Evolutionary conservation across 2,888 invertebrate species (phyloP).

Genomic region (Nymphalis urticae): DNA sequence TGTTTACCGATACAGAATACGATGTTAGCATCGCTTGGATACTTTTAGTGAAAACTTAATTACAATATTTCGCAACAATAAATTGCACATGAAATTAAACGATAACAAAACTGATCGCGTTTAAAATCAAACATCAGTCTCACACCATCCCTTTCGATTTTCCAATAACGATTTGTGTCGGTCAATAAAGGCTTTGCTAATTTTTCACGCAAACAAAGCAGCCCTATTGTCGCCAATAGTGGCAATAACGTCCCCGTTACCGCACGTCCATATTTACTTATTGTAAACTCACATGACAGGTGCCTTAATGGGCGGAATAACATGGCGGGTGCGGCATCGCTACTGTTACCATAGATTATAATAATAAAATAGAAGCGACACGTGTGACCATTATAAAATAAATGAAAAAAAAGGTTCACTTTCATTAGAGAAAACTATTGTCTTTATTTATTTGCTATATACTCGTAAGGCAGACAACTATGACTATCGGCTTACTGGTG

Average conservation of each 20-base stretch:
- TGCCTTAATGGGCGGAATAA: constrained; percentile 79
- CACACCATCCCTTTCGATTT: constrained; percentile 38
- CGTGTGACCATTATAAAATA: not conserved
- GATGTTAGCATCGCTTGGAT: no score
- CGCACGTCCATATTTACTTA: constrained; percentile 78
- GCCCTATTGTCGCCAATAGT: constrained; percentile 69
- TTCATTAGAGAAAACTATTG: no score
- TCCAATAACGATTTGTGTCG: constrained; percentile 46
- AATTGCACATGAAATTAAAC: no score
- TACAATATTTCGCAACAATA: no score
- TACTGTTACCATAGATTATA: constrained; percentile 51
- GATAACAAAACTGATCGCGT: not conserved
- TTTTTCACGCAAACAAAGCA: constrained; percentile 70
- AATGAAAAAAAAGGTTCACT: no score
- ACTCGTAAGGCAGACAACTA: no score
- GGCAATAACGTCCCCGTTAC: constrained; percentile 66
- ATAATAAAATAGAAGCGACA: not conserved
- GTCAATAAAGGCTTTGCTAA: constrained; percentile 54
- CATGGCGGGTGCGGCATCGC: constrained; percentile 73
- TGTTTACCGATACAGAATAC: no score
- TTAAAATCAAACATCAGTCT: constrained; percentile 31
- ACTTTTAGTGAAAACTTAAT: no score
- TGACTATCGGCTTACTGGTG: no score
- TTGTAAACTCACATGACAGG: constrained; percentile 82
- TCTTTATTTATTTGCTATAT: no score